Evolutionary conservation across 2,113 vertebrate species (phyloP).

Genomic region (Neomonachus schauinslandi): DNA sequence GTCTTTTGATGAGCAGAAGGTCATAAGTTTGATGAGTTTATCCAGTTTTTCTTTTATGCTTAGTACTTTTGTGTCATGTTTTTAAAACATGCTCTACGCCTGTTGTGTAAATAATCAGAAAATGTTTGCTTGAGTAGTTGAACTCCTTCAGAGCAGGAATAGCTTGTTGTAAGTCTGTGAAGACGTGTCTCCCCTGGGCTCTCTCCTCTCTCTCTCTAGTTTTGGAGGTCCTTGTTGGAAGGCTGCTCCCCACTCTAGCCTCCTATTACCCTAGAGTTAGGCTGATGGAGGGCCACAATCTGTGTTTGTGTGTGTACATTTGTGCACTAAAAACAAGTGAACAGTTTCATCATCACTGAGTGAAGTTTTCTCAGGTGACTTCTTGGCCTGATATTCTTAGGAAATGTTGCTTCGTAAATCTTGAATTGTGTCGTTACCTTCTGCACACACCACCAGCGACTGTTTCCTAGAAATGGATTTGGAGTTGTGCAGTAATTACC

Average conservation of each 20-base stretch:
- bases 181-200: neutral
- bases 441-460: neutral
- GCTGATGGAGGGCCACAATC: neutral
- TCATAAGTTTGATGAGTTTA: neutral
- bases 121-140: no score
- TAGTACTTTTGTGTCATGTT: neutral
- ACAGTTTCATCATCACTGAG: rapidly evolving
- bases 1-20: neutral
- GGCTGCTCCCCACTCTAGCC: neutral
- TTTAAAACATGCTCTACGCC: rapidly evolving
- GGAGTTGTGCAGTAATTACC: slow-evolving; percentile 78
- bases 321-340: neutral
- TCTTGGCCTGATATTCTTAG: neutral
- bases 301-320: rapidly evolving
- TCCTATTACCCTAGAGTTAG: neutral
- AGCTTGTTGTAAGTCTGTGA: neutral
- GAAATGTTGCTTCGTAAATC: slow-evolving; percentile 73
- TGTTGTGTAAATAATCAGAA: neutral
- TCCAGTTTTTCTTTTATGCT: neutral
- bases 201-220: neutral
- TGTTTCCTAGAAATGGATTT: slow-evolving; percentile 74
- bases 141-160: neutral
- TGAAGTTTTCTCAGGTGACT: neutral
- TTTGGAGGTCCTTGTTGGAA: neutral
- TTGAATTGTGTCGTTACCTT: slow-evolving; percentile 61